phyloP scores from a whole-genome alignment of 64 coral and sea anemone genomes.

The Pachyseris speciosa region DNA sequence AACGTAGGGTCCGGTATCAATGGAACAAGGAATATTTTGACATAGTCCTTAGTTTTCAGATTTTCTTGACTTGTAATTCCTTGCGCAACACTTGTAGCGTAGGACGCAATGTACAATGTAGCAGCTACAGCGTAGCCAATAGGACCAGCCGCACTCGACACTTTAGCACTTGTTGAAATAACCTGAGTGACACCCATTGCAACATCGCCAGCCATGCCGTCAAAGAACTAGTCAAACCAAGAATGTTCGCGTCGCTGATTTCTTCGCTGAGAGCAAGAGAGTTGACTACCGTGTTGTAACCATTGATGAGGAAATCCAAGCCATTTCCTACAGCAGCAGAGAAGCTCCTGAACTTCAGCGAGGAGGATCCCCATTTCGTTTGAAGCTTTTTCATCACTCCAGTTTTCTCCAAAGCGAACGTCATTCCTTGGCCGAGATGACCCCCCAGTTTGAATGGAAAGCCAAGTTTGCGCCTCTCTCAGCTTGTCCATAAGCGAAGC shows the following conservation, averaged over 20 bases:
- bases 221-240: slow-evolving; percentile 37
- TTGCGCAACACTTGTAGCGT: slow-evolving; percentile 21
- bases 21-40: slow-evolving; percentile 22
- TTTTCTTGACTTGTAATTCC: slow-evolving; percentile 9
- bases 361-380: slow-evolving; percentile 33
- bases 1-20: slow-evolving; percentile 16
- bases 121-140: slow-evolving; percentile 38
- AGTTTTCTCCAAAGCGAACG: neutral
- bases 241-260: slow-evolving; percentile 11
- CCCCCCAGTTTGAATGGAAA: slow-evolving; percentile 61
- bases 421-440: slow-evolving; percentile 36
- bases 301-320: slow-evolving; percentile 18
- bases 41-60: slow-evolving; percentile 55
- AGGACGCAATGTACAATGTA: slow-evolving; percentile 41
- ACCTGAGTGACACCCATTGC: slow-evolving; percentile 31
- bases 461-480: slow-evolving; percentile 29
- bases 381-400: neutral
- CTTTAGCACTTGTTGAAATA: slow-evolving; percentile 17
- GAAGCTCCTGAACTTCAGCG: slow-evolving; percentile 30
- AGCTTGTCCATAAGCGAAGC: slow-evolving; percentile 26
- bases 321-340: slow-evolving; percentile 20
- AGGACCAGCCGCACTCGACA: slow-evolving; percentile 1
- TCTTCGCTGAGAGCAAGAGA: slow-evolving; percentile 6
- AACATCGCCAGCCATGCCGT: slow-evolving; percentile 43
- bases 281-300: slow-evolving; percentile 52